Conservation (phyloP, 2,797 vertebrate species). For the Serranus cabrilla region DNA sequence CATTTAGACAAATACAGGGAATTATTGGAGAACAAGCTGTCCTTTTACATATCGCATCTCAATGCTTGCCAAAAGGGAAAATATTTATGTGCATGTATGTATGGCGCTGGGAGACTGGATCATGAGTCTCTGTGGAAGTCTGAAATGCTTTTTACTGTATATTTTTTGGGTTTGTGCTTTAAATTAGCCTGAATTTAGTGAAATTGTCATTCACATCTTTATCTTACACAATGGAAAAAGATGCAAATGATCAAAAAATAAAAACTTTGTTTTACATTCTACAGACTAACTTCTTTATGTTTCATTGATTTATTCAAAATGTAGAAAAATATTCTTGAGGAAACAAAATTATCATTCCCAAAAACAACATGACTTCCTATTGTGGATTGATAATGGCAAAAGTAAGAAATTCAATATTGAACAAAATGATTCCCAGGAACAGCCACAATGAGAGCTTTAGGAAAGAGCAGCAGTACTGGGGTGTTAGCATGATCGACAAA, state of each 20-base stretch:
- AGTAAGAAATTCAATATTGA: too few species aligned
- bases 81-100: conserved; percentile 24
- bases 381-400: not conserved
- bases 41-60: conserved; percentile 33
- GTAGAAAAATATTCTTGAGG: too few species aligned
- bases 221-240: not conserved
- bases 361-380: not conserved
- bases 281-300: too few species aligned
- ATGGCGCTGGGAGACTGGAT: not conserved
- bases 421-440: not conserved
- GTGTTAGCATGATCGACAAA: not conserved
- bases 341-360: too few species aligned
- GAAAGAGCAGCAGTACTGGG: not conserved
- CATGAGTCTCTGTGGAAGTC: conserved; percentile 2
- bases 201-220: not conserved
- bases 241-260: not conserved
- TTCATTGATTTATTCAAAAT: too few species aligned
- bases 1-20: conserved; percentile 53
- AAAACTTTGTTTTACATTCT: too few species aligned
- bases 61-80: conserved; percentile 32
- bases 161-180: not conserved
- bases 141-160: not conserved
- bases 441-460: not conserved
- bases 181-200: not conserved
- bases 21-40: conserved; percentile 53